A percentile compares a stretch with the other conserved stretches of the same genome.
phyloP scores from a whole-genome alignment of 2,888 invertebrate genomes.

The Syrista parreyssii region DNA sequence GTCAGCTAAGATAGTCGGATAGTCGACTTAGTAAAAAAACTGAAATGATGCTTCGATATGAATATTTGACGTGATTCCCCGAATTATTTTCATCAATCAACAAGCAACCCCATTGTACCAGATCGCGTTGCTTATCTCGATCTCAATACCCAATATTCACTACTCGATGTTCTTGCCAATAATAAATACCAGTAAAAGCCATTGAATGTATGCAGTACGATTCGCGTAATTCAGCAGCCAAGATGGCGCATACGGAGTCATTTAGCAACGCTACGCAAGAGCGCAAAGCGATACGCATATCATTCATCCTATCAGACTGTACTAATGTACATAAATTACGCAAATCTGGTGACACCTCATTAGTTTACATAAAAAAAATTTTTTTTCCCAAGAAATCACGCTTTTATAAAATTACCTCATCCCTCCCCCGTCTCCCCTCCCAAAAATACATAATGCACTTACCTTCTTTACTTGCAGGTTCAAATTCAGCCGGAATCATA shows the following conservation, averaged over 20 bases:
- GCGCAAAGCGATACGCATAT: not conserved
- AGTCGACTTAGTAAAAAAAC: conserved; percentile 20
- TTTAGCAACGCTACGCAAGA: not conserved
- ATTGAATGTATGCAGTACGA: not conserved
- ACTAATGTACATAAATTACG: not conserved
- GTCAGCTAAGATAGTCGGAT: not conserved
- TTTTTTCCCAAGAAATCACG: not conserved
- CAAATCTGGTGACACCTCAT: not conserved
- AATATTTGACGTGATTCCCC: not conserved
- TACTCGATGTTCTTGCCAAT: not conserved
- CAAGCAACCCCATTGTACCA: not conserved
- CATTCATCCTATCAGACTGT: not conserved
- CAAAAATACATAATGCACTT: not conserved
- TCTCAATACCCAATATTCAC: not conserved
- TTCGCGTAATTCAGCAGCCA: not conserved
- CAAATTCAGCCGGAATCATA: not conserved
- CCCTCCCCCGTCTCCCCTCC: too few species aligned
- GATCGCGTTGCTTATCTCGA: not conserved
- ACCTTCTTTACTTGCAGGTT: not conserved
- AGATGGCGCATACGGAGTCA: not conserved
- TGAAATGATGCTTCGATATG: not conserved
- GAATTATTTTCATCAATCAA: not conserved
- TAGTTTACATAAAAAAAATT: not conserved
- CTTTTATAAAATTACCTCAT: not conserved
- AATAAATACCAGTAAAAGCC: not conserved